These are phyloP conservation scores for Salticus scenicus DNA, from an alignment of 2,888 invertebrate species.

Conservation along the genomic window DNA sequence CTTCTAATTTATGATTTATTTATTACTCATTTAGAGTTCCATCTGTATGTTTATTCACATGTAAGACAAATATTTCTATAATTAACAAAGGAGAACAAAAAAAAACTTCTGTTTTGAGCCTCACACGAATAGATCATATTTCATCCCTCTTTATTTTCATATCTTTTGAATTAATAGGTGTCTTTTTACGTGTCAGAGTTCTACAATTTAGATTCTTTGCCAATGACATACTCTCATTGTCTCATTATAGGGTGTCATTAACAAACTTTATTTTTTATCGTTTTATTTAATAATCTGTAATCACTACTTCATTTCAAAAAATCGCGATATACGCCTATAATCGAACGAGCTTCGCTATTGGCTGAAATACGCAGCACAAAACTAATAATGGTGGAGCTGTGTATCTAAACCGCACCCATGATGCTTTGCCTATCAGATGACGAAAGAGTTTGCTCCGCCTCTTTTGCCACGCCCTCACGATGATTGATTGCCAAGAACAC, in stretches of 20 bases:
- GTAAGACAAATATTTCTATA: too few species aligned
- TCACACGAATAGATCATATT: neutral
- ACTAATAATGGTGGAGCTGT: slow-evolving; percentile 6
- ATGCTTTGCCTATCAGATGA: neutral
- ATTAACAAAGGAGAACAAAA: too few species aligned
- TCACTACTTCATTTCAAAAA: neutral
- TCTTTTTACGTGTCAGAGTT: neutral
- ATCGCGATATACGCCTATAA: neutral
- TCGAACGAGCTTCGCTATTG: neutral
- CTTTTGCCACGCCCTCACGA: slow-evolving; percentile 29
- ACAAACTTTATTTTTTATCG: neutral
- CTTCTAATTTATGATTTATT: too few species aligned
- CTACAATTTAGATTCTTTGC: too few species aligned
- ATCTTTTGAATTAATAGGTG: neutral
- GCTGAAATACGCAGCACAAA: neutral
- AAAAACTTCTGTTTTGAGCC: neutral
- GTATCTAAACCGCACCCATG: slow-evolving; percentile 11
- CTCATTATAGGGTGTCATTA: slow-evolving; percentile 18
- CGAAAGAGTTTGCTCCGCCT: slow-evolving; percentile 14
- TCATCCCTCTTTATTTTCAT: neutral
- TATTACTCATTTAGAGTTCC: too few species aligned
- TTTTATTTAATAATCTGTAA: slow-evolving; percentile 18
- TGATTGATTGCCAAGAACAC: slow-evolving; percentile 51
- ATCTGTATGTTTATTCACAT: too few species aligned
- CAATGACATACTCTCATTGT: too few species aligned